Evolutionary conservation across 2,888 invertebrate species (phyloP).

Genomic region (Heteromyza rotundicornis): DNA sequence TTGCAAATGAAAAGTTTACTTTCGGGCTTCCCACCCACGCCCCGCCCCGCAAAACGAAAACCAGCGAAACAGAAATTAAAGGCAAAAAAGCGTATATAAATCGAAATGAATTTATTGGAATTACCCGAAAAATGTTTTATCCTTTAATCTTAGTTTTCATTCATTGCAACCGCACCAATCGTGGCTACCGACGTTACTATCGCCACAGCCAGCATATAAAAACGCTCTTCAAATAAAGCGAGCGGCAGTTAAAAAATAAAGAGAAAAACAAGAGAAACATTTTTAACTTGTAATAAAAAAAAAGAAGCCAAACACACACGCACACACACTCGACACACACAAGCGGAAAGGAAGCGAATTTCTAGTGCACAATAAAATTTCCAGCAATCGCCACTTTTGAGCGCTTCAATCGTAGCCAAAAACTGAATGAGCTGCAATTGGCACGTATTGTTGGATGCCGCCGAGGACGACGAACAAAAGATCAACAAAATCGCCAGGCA

Average conservation of each 20-base stretch:
- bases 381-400: constrained; percentile 4
- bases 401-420: neutral
- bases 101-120: neutral
- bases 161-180: neutral
- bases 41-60: neutral
- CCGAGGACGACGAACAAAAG: constrained; percentile 1
- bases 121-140: neutral
- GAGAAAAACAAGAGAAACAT: no score
- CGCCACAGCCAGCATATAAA: no score
- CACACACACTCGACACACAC: neutral
- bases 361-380: constrained; percentile 8
- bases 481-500: constrained; percentile 16
- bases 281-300: no score
- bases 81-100: neutral
- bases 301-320: neutral
- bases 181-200: neutral
- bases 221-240: no score
- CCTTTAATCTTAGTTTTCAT: neutral
- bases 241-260: no score
- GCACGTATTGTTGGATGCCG: neutral
- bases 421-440: constrained; percentile 5
- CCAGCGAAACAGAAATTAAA: neutral
- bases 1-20: constrained; percentile 8
- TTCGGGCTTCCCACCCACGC: no score
- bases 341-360: neutral